A percentile compares a stretch with the other conserved stretches of the same genome.
Evolutionary conservation across 2,797 vertebrate genomes (phyloP).

Genomic region (Botia kubotai): DNA sequence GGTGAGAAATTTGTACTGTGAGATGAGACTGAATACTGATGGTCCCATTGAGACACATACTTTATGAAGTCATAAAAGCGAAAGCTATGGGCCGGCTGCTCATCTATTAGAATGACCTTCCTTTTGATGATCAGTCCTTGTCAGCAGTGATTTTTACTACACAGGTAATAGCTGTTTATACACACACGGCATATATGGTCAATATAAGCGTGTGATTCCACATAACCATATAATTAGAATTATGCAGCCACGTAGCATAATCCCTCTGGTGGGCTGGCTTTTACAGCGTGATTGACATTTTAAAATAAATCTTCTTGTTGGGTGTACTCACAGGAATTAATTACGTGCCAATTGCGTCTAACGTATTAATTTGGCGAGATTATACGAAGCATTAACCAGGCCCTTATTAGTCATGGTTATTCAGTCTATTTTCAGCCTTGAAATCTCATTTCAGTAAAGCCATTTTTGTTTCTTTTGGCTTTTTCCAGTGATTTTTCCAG

Average conservation of each 20-base stretch:
- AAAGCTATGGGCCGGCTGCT: constrained; percentile 67
- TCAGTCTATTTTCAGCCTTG: constrained; percentile 73
- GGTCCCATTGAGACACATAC: constrained; percentile 72
- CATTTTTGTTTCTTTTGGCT: constrained; percentile 38
- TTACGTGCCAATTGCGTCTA: constrained; percentile 79
- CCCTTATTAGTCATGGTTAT: constrained; percentile 75
- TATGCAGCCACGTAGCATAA: constrained; percentile 57
- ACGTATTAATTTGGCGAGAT: constrained; percentile 81
- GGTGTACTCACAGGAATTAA: constrained; percentile 77
- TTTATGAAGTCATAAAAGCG: constrained; percentile 79
- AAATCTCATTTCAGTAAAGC: constrained; percentile 74
- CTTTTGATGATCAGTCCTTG: constrained; percentile 71
- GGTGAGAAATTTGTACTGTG: constrained; percentile 31
- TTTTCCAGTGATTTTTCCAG: constrained; percentile 39
- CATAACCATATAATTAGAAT: constrained; percentile 69
- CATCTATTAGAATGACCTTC: constrained; percentile 76
- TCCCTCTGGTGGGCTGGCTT: constrained; percentile 61
- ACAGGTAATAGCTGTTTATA: constrained; percentile 76
- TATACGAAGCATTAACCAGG: constrained; percentile 77
- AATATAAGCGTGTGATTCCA: constrained; percentile 58
- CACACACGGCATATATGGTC: constrained; percentile 67
- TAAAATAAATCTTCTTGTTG: constrained; percentile 77
- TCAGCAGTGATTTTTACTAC: constrained; percentile 67
- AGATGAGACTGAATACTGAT: constrained; percentile 53
- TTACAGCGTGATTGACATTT: constrained; percentile 75